Percentiles rank a stretch among this genome's conserved stretches.
Conservation (phyloP, 2,797 vertebrate species). For the Microchirus variegatus region DNA sequence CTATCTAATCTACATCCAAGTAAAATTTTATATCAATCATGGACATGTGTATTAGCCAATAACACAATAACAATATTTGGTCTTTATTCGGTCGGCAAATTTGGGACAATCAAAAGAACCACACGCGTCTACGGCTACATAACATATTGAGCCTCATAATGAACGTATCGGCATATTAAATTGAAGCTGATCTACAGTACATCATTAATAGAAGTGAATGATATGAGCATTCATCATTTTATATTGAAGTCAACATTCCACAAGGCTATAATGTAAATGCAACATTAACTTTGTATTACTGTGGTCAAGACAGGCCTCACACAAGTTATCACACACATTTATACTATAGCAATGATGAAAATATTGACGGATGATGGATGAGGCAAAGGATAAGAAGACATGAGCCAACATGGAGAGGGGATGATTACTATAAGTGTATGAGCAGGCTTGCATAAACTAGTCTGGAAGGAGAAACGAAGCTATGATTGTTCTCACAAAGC, state of each 20-base stretch:
- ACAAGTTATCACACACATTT: background rate
- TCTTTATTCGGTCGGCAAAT: too few relatives aligned
- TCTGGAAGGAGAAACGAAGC: too few relatives aligned
- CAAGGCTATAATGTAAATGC: background rate
- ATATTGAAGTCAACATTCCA: background rate
- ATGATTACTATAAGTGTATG: too few relatives aligned
- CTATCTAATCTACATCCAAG: background rate
- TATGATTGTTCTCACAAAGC: background rate
- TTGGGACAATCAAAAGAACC: too few relatives aligned
- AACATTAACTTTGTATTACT: slow-evolving; percentile 3
- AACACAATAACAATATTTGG: too few relatives aligned
- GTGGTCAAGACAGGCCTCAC: background rate
- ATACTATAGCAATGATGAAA: slow-evolving; percentile 23
- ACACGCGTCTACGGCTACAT: too few relatives aligned
- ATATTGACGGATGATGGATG: slow-evolving; percentile 32
- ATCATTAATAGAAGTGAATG: too few relatives aligned
- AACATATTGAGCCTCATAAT: too few relatives aligned
- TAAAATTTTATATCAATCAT: background rate
- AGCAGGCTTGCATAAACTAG: too few relatives aligned
- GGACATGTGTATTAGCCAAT: background rate
- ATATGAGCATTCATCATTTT: too few relatives aligned
- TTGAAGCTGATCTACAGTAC: too few relatives aligned
- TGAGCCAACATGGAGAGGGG: background rate
- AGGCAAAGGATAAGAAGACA: slow-evolving; percentile 16
- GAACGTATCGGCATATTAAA: too few relatives aligned